Conservation (phyloP, 2,888 invertebrate species). For the Agriotes lineatus region DNA sequence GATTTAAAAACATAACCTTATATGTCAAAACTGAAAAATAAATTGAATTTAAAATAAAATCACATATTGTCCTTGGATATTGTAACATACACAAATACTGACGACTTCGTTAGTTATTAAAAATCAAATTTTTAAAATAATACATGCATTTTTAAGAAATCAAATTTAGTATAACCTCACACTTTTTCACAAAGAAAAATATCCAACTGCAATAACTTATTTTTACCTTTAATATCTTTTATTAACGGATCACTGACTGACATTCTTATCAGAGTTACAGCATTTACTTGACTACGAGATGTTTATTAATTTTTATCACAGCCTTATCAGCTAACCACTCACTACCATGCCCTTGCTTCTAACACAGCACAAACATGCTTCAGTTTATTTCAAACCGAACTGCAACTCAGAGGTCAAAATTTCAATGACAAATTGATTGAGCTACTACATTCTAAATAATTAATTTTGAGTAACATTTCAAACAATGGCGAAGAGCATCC, state of each 20-base stretch:
- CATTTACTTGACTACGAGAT: slow-evolving; percentile 25
- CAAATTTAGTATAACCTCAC: slow-evolving; percentile 29
- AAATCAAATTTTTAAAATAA: background rate
- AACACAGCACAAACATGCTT: slow-evolving; percentile 12
- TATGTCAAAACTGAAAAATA: too few relatives aligned
- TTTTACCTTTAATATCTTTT: slow-evolving; percentile 72
- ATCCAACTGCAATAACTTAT: background rate
- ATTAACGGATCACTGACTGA: slow-evolving; percentile 72
- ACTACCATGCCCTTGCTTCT: slow-evolving; percentile 29
- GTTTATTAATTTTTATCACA: slow-evolving; percentile 35
- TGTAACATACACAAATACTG: background rate
- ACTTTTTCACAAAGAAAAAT: slow-evolving; percentile 5
- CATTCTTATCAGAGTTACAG: slow-evolving; percentile 61
- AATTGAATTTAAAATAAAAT: too few relatives aligned
- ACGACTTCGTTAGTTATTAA: too few relatives aligned
- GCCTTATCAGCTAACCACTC: slow-evolving; percentile 27
- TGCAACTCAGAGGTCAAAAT: slow-evolving; percentile 28
- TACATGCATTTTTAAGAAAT: too few relatives aligned
- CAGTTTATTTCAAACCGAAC: slow-evolving; percentile 16
- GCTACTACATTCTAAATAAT: background rate
- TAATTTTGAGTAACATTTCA: background rate
- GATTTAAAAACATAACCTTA: background rate
- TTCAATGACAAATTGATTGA: slow-evolving; percentile 35
- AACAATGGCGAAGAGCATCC: slow-evolving; percentile 63
- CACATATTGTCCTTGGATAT: background rate